Evolutionary conservation across 2,888 invertebrate species (phyloP), one percentile per base, ranked within the genome.

Genomic region (Caenorhabditis wallacei): DNA sequence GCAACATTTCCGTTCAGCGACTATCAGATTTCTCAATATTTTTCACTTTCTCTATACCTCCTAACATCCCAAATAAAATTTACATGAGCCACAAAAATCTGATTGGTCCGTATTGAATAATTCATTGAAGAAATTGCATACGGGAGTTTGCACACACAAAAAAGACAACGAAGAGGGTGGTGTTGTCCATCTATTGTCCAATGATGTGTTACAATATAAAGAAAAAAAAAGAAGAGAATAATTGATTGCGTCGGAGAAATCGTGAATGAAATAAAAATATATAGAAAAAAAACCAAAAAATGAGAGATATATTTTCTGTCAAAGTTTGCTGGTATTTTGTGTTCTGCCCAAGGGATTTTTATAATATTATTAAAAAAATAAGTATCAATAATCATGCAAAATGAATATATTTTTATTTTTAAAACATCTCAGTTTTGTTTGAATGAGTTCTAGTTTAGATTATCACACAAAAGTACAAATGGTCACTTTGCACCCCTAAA

Each of bases 1-100:
- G 22, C 69, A 48, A 61, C 54, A 69, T 61, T 78, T 78, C 78
- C 78, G 78, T 69, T 78, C 69, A 22, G 22, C n/a, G 46, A 78
- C 78, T 78, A 78, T 78, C 78, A 61, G n/a, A 69, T 78, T 78
- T 69, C 78, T 61, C n/a, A 59, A 76, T 76, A 68, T 76, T 61
- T 43, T 48, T 18, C 68, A 46, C 43, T 61, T 68, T 51, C 59
- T 48, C 30, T 69, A 63, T 63, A 78, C 63, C 54, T 76, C 57
- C 37, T 26, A 68, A 37, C 69, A 78, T 76, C 57, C 26, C 18
- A 75, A 48, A 68, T 35, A 57, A 68, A 63, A 70, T 59, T 40
- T 48, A 66, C 53, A 66, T 20, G 51, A 51, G 18, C 26, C 26
- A 48, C 22, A 40, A 51, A 68, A 51, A 70, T 69, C 69, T 48